phyloP scores from a whole-genome alignment of 2,797 vertebrate species.

The Dicrostonyx torquatus region DNA sequence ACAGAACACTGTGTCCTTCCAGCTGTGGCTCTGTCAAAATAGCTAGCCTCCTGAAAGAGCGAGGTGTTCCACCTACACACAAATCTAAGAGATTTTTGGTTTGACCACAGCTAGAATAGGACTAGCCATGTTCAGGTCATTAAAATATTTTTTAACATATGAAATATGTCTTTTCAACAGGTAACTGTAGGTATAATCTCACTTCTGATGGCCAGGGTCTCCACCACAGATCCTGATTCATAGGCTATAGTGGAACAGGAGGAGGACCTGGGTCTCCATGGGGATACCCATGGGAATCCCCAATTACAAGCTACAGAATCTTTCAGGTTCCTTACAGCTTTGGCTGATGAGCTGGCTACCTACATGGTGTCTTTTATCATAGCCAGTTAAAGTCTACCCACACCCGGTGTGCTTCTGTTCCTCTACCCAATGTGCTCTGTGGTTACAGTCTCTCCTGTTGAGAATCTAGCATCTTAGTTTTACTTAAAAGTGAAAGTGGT shows the following conservation, averaged over 20 bases:
- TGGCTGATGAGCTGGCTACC: no score
- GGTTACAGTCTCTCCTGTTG: background rate
- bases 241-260: no score
- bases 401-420: accelerated
- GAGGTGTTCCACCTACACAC: background rate
- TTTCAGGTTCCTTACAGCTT: background rate
- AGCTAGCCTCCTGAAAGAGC: background rate
- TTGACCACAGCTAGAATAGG: background rate
- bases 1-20: no score
- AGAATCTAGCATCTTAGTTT: background rate
- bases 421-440: background rate
- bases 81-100: background rate
- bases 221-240: background rate
- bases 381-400: background rate
- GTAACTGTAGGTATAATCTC: background rate
- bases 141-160: background rate
- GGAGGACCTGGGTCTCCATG: no score
- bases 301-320: background rate
- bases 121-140: background rate
- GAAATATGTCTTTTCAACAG: background rate
- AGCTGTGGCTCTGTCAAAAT: background rate
- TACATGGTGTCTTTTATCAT: background rate
- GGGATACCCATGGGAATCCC: background rate
- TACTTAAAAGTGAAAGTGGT: background rate
- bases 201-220: no score